phyloP scores from a whole-genome alignment of 2,113 vertebrate species.

The Etia nguti region DNA sequence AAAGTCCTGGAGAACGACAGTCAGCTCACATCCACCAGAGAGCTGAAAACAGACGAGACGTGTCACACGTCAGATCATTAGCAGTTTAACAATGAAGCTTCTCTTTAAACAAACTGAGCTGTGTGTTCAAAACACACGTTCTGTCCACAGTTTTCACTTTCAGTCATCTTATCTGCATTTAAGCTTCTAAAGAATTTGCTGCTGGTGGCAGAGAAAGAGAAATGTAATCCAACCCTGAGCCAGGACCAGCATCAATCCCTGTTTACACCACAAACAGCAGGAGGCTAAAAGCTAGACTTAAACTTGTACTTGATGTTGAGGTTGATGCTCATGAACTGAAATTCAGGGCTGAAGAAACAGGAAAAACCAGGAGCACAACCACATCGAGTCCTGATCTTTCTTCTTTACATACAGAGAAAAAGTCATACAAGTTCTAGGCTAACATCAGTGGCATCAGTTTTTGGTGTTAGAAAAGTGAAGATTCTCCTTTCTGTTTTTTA shows the following conservation, averaged over 20 bases:
- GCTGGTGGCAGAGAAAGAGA: neutral
- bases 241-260: neutral
- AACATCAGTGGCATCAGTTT: neutral
- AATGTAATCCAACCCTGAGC: neutral
- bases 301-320: neutral
- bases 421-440: neutral
- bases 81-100: neutral
- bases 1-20: slow-evolving; percentile 94
- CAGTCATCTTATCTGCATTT: neutral
- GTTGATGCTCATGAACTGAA: neutral
- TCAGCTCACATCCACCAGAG: slow-evolving; percentile 94
- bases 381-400: neutral
- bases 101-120: neutral
- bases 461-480: neutral
- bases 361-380: neutral
- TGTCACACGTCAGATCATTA: neutral
- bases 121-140: neutral
- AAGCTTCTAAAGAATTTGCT: neutral
- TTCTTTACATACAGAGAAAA: neutral
- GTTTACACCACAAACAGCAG: neutral
- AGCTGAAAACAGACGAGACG: slow-evolving; percentile 67
- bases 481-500: neutral
- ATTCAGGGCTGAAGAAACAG: neutral
- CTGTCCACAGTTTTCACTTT: neutral
- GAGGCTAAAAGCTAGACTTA: neutral